phyloP scores from a whole-genome alignment of 1,140 invertebrate genomes.

The Neodiprion fabricii region DNA sequence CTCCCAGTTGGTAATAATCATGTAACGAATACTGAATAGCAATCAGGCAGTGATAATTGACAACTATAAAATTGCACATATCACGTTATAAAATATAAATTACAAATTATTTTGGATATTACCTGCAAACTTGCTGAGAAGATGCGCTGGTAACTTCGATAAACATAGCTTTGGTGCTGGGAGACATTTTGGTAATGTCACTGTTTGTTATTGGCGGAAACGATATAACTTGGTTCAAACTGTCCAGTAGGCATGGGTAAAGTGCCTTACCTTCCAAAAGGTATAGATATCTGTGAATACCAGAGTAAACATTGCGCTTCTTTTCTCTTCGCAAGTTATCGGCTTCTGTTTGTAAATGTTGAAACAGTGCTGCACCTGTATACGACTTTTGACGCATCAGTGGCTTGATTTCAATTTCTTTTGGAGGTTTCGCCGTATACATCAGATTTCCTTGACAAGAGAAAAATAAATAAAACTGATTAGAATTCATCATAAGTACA shows the following conservation, averaged over 20 bases:
- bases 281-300: conserved; percentile 83
- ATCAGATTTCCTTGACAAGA: conserved; percentile 62
- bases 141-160: conserved; percentile 79
- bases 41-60: too few relatives aligned
- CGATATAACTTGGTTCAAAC: conserved; percentile 71
- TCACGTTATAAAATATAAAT: conserved; percentile 11
- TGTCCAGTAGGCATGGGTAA: conserved; percentile 75
- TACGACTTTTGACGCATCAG: conserved; percentile 67
- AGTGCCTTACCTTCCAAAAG: conserved; percentile 75
- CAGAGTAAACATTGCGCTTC: conserved; percentile 79
- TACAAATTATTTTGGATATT: not conserved
- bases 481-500: conserved; percentile 15
- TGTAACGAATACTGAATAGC: too few relatives aligned
- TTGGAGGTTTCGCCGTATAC: conserved; percentile 71
- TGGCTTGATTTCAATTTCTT: conserved; percentile 69
- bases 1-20: too few relatives aligned
- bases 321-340: conserved; percentile 78
- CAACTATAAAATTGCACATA: not conserved
- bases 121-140: conserved; percentile 71
- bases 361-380: conserved; percentile 71
- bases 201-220: conserved; percentile 87
- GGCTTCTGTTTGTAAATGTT: conserved; percentile 75
- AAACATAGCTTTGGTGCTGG: conserved; percentile 71
- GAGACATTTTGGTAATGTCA: conserved; percentile 76
- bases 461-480: not conserved